phyloP scores from a whole-genome alignment of 2,888 invertebrate species.

The Iselma pallidipennis region DNA sequence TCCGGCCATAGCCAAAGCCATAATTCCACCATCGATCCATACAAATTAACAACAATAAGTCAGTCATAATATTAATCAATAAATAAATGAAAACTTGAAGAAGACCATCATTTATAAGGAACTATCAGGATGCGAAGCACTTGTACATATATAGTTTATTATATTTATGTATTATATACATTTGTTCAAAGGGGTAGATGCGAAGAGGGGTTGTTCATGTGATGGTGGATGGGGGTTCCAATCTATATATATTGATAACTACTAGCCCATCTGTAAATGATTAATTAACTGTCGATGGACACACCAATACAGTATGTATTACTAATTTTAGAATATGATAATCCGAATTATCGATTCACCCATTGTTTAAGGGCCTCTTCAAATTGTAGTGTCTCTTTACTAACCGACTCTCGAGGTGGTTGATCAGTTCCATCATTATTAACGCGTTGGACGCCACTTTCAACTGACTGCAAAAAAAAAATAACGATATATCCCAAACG shows the following conservation, averaged over 20 bases:
- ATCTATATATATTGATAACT: background rate
- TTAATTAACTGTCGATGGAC: background rate
- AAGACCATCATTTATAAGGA: background rate
- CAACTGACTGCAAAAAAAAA: conserved; percentile 23
- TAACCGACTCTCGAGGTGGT: conserved; percentile 40
- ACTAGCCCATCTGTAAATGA: background rate
- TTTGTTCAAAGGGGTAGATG: no score
- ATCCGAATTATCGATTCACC: conserved; percentile 65
- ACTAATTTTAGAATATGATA: no score
- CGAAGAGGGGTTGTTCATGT: no score
- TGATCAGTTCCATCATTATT: conserved; percentile 37
- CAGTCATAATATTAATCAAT: no score
- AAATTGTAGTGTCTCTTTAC: conserved; percentile 58
- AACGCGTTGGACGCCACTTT: conserved; percentile 31
- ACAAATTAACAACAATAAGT: background rate
- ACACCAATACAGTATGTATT: no score
- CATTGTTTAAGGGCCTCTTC: conserved; percentile 69
- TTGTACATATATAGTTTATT: background rate
- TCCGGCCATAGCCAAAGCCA: background rate
- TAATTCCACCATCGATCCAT: background rate
- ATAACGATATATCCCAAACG: no score
- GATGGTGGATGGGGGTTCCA: background rate
- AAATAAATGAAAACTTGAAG: no score
- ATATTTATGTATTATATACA: no score
- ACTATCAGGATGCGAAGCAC: background rate